A percentile compares a stretch with the other conserved stretches of the same genome.
These are phyloP conservation scores for Spinus pinus DNA, from an alignment of 2,797 vertebrate species.

Conservation along the genomic window DNA sequence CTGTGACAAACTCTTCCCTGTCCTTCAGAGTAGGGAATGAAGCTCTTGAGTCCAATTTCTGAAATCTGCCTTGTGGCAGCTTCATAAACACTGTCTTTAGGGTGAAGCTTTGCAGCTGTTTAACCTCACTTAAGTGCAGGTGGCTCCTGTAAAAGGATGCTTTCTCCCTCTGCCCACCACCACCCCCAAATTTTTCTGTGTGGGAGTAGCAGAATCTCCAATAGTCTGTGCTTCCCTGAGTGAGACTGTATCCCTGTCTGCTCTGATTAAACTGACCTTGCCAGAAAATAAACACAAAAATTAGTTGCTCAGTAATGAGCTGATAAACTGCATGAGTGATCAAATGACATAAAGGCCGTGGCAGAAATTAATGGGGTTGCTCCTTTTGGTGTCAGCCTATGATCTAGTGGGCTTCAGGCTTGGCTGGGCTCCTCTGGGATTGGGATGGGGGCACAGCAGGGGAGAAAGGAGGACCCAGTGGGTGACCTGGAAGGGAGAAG, in stretches of 20 bases:
- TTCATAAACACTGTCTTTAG: background rate
- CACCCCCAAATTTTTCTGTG: background rate
- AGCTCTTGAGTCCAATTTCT: background rate
- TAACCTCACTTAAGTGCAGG: background rate
- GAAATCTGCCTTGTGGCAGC: background rate
- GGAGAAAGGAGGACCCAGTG: background rate
- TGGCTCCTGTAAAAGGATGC: background rate
- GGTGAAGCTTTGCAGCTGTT: background rate
- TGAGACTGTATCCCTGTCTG: background rate
- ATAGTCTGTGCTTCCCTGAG: background rate
- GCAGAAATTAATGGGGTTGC: background rate
- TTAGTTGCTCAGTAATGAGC: background rate
- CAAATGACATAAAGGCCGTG: background rate
- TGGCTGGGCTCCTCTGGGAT: background rate
- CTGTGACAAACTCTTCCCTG: background rate
- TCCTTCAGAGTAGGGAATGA: background rate
- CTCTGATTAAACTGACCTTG: conserved; percentile 13
- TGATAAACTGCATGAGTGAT: background rate
- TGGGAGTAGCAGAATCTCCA: background rate
- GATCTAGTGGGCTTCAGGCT: background rate
- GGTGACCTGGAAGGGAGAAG: background rate
- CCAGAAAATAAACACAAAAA: conserved; percentile 11
- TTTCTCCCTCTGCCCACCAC: background rate
- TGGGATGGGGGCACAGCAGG: rapidly evolving
- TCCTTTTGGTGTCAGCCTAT: background rate